Base-by-base conservation (phyloP, 1,140 invertebrate genomes). In the Drosophila pseudoobscura region DNA sequence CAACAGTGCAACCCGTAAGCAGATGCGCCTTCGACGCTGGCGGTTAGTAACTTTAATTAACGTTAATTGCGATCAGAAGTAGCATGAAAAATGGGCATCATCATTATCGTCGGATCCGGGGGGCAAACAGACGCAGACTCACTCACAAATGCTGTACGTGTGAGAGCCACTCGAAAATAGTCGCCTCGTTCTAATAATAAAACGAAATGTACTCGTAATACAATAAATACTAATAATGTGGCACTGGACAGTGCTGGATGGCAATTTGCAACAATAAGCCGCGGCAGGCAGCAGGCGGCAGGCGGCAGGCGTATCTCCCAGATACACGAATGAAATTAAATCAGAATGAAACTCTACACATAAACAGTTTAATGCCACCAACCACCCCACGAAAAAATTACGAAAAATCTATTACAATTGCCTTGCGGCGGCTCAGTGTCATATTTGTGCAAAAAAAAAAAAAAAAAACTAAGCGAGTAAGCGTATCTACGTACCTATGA, bases 291-390 rank as follows among this genome's bases (percentile, higher is more conserved):
- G 24, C 24, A 26, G 24, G 24, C 24, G 3, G 41, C 17, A 15
- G 41, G 13, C 54, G 29, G 17, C 54, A 43, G 54, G 39, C 54
- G 70, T 77, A 63, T 74, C 63, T 77, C 64, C 69, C 50, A 74
- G 70, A 66, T 73, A 68, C 70, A 45, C 56, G 50, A 75, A 68
- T 54, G 62, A 79, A 83, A 70, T 39, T 53, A 55, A 72, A 77
- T 65, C 61, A 55, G 74, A 72, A 60, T 57, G 63, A 83, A 69
- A 84, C 73, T 84, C 65, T 80, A 87, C 78, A 88, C 74, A 87
- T 88, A 87, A 87, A 83, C 82, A 82, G 83, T 88, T 87, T 87
- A 85, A 87, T 85, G 82, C 87, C 35, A 74, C 82, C 78, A 68
- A 87, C 63, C 78, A 87, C 82, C 82, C 82, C 83, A 87, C 50